These are phyloP conservation scores for Paguma larvata DNA, from an alignment of 2,797 vertebrate species.

Conservation along the genomic window DNA sequence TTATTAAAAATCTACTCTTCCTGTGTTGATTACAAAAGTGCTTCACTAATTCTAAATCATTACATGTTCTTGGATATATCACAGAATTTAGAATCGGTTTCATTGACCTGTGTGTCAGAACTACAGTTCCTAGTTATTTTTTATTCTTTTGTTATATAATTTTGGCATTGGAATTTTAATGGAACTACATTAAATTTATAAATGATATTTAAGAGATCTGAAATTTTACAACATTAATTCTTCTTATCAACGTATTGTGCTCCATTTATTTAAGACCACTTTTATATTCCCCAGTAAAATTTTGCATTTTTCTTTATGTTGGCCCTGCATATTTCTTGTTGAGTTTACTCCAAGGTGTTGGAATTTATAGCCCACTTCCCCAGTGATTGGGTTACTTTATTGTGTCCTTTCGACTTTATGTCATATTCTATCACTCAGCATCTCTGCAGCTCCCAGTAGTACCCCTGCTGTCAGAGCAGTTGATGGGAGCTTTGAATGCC, in stretches of 20 bases:
- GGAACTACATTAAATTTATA: not conserved
- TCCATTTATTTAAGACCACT: not conserved
- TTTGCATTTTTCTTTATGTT: not conserved
- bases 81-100: slow-evolving; percentile 3
- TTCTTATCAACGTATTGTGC: not conserved
- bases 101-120: not conserved
- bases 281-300: not conserved
- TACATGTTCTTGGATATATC: not conserved
- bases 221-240: not conserved
- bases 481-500: not conserved
- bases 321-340: not conserved
- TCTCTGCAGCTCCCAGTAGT: not conserved
- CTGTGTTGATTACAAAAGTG: not conserved
- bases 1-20: not conserved
- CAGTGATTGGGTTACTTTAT: not conserved
- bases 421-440: not conserved
- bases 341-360: not conserved
- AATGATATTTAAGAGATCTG: slow-evolving; percentile 3
- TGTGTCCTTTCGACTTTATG: not conserved
- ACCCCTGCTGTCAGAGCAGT: not conserved
- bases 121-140: not conserved
- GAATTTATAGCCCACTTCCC: slow-evolving; percentile 35
- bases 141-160: not conserved
- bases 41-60: not conserved
- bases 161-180: slow-evolving; percentile 16